These are phyloP conservation scores for Danio kyathit DNA, from an alignment of 2,797 vertebrate species.

Conservation along the genomic window DNA sequence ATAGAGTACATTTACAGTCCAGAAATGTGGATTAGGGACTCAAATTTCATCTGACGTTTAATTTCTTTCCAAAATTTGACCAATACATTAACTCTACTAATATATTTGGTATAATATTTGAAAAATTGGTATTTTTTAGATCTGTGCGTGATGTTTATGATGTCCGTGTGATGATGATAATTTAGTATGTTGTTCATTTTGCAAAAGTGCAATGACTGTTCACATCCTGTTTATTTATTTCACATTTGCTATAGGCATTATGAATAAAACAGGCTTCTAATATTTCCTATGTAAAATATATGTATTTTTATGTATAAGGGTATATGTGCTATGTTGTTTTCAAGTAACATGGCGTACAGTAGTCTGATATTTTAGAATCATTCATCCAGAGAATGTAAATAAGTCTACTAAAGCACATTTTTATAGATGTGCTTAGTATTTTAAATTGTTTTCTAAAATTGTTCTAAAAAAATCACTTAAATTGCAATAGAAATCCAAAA, in stretches of 20 bases:
- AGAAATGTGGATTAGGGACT: not conserved
- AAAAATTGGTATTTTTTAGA: not conserved
- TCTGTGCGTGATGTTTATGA: not conserved
- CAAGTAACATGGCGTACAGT: conserved; percentile 14
- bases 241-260: conserved; percentile 42
- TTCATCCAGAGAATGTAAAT: conserved; percentile 11
- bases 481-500: conserved; percentile 26
- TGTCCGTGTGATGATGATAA: conserved; percentile 4
- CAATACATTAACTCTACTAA: conserved; percentile 12
- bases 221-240: conserved; percentile 53
- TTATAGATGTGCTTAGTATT: conserved; percentile 17
- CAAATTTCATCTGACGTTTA: not conserved
- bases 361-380: not conserved
- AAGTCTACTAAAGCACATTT: conserved; percentile 27
- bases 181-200: conserved; percentile 25
- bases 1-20: not conserved
- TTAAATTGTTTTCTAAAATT: not conserved
- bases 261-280: conserved; percentile 23
- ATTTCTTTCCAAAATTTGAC: not conserved
- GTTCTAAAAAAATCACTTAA: conserved; percentile 16
- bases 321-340: conserved; percentile 19
- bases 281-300: conserved; percentile 3
- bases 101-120: conserved; percentile 12
- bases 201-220: conserved; percentile 36
- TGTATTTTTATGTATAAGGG: conserved; percentile 14